Evolutionary conservation across 1,140 invertebrate genomes (phyloP), one percentile per base, ranked within the genome.

Genomic region (Drosophila tropicalis): DNA sequence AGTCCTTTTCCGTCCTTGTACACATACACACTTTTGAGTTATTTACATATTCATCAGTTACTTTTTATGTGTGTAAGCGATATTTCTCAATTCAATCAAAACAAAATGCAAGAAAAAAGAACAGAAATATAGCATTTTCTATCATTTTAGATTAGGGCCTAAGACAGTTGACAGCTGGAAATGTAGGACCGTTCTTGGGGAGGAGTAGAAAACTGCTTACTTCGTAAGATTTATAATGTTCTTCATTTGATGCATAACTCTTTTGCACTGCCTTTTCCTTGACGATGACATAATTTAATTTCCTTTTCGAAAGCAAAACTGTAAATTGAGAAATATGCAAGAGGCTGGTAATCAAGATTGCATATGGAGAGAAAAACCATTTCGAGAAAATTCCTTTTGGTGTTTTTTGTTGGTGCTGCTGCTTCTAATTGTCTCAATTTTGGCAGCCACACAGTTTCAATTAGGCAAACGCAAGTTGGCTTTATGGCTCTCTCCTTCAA

Each of bases 391-490:
- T 51, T 60, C 40, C 57, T 60, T 72, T 19, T 58, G 10, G 17
- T 36, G 47, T 51, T 63, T 32, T 47, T 22, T 40, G 47, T 51
- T 63, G 40, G 51, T 22, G 12, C 13, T 40, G 47, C 2, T 67
- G 61, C 25, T 67, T 74, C 70, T 80, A 87, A 87, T 80, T 89
- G 84, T 86, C 79, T 77, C 72, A 76, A 73, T 87, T 87, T 77
- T 62, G 72, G 83, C 83, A 77, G 72, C 83, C 84, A 68, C 79
- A 87, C 68, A 87, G 79, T 86, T 86, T 87, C 82, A 86, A 86
- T 86, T 86, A 86, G 82, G 56, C 82, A 32, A 67, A 29, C 80
- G 67, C 68, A 67, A 72, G 57, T 71, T 74, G 67, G 65, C 67
- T 64, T 55, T 36, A 55, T 62, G 39, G 62, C 15, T 9, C 32